Evolutionary conservation across 2,888 invertebrate species (phyloP).

Genomic region (Iselma pallidipennis): DNA sequence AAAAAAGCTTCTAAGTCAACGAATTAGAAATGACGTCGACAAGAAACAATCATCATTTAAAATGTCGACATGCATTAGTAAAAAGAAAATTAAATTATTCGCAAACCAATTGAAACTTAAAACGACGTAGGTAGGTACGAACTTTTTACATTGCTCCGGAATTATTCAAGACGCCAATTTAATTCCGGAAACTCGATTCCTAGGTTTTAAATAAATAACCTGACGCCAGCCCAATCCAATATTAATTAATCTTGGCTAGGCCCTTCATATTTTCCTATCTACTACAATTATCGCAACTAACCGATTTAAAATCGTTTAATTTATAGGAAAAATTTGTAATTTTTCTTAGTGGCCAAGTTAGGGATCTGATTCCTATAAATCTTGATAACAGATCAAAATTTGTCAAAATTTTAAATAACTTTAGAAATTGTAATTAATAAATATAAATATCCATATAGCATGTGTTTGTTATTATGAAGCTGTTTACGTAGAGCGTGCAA

Average conservation of each 20-base stretch:
- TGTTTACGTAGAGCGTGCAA: conserved; percentile 51
- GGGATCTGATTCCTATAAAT: too few relatives aligned
- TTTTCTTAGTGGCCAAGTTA: too few relatives aligned
- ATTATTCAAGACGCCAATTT: conserved; percentile 38
- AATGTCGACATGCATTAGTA: conserved; percentile 49
- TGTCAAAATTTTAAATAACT: conserved; percentile 7
- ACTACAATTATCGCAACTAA: not conserved
- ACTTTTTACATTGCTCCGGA: conserved; percentile 43
- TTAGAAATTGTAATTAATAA: conserved; percentile 41
- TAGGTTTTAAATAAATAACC: conserved; percentile 1
- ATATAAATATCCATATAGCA: conserved; percentile 45
- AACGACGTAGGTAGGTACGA: conserved; percentile 38
- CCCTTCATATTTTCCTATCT: not conserved
- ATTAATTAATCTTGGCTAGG: not conserved
- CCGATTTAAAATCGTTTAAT: too few relatives aligned
- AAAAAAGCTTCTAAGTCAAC: conserved; percentile 39
- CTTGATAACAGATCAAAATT: not conserved
- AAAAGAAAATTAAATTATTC: conserved; percentile 47
- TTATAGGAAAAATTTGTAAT: too few relatives aligned
- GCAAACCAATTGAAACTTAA: conserved; percentile 48
- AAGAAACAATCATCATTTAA: conserved; percentile 41
- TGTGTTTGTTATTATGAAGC: conserved; percentile 48
- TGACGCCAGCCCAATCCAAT: not conserved
- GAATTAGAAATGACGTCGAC: conserved; percentile 47
- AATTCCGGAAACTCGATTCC: conserved; percentile 8